phyloP scores from a whole-genome alignment of 2,797 vertebrate species.

The Fundulus diaphanus region DNA sequence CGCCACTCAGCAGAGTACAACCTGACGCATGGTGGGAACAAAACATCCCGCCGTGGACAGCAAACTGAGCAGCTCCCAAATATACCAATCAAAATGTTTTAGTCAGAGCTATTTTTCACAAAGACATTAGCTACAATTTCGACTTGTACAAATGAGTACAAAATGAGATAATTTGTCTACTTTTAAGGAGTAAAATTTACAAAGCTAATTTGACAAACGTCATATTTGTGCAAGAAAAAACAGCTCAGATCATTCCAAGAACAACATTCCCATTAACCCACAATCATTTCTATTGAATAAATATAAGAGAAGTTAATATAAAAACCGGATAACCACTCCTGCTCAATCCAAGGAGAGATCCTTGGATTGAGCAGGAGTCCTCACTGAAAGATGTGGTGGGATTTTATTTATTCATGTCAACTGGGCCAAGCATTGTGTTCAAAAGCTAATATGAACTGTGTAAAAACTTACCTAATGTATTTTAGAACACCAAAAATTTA shows the following conservation, averaged over 20 bases:
- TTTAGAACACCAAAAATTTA: not conserved
- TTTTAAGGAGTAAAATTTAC: not conserved
- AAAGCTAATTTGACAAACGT: not conserved
- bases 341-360: not conserved
- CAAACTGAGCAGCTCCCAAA: not conserved
- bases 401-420: slow-evolving; percentile 49
- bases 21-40: not conserved
- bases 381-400: slow-evolving; percentile 21
- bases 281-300: no score
- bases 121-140: not conserved
- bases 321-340: not conserved
- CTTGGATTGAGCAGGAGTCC: no score
- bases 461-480: not conserved
- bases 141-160: not conserved
- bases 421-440: not conserved
- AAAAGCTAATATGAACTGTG: not conserved
- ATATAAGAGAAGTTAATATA: not conserved
- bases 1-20: not conserved
- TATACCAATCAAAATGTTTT: no score
- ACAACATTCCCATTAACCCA: no score
- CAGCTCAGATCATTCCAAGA: no score
- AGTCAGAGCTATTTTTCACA: no score
- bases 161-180: not conserved
- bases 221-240: no score
- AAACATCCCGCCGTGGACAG: not conserved